Evolutionary conservation across 2,113 vertebrate species (phyloP), one percentile per base, ranked within the genome.

Genomic region (Elachura formosa): DNA sequence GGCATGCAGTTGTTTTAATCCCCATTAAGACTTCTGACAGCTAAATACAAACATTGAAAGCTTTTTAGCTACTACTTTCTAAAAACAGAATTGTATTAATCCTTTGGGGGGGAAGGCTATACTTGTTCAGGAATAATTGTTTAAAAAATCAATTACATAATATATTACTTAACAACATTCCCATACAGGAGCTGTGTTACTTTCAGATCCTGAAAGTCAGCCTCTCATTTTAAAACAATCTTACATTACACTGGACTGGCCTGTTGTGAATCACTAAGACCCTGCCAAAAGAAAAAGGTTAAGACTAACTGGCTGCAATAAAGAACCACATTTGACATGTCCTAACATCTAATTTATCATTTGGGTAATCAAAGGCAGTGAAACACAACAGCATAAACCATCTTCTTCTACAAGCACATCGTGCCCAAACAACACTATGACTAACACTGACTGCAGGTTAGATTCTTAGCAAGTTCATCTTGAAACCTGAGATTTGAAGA

Each of bases 281-380:
- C 12, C 58, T 90, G 90, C 66, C 90, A 83, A 87, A 85, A 45
- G 33, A 76, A 75, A 87, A 96, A 93, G 21, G 66, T 91, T 82
- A 89, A 72, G 34, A 58, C 45, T 80, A 84, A 56, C 55, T 43
- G 41, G 20, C 34, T 80, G 84, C 81, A 89, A 69, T 78, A 55
- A 66, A 69, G 67, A 92, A 71, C 26, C 34, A 66, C 51, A 48
- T 40, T 51, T 76, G 74, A 87, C 84, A 76, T 58, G 77, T 46
- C 78, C 43, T 48, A 85, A 76, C 51, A 74, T 89, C 79, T 69
- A 87, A 92, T 87, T 45, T 21, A 90, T 66, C 77, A 59, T 64
- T 82, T 79, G 55, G 81, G 20, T 85, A 49, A 89, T 73, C 87
- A 91, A 87, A 96, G 49, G 49, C 71, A 94, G 49, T 23, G 69